Evolutionary conservation across 2,888 invertebrate genomes (phyloP).

Genomic region (Gastrophysa polygoni): DNA sequence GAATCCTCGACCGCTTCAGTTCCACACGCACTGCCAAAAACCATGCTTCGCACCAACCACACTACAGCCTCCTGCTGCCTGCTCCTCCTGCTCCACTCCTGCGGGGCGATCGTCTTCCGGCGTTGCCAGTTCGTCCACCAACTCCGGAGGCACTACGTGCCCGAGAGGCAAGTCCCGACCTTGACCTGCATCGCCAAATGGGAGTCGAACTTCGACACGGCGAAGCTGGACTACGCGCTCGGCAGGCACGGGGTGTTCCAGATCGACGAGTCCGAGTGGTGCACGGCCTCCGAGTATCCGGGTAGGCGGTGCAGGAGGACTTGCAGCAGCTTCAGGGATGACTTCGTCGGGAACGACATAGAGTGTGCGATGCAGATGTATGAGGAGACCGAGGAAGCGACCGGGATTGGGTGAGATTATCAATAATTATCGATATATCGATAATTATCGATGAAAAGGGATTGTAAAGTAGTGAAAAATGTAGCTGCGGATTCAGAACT

Average conservation of each 20-base stretch:
- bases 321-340: constrained; percentile 21
- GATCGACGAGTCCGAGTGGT: constrained; percentile 25
- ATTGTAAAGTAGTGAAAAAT: too few relatives aligned
- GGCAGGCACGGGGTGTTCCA: constrained; percentile 30
- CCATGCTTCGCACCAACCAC: too few relatives aligned
- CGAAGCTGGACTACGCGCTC: constrained; percentile 16
- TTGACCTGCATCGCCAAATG: constrained; percentile 26
- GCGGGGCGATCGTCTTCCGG: constrained; percentile 20
- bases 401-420: constrained; percentile 19
- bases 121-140: constrained; percentile 24
- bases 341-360: constrained; percentile 17
- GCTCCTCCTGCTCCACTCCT: neutral
- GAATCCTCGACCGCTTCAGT: too few relatives aligned
- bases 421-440: too few relatives aligned
- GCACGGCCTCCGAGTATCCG: constrained; percentile 12
- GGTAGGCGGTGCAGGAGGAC: constrained; percentile 15
- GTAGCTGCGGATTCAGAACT: too few relatives aligned
- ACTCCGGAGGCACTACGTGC: constrained; percentile 22
- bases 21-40: too few relatives aligned
- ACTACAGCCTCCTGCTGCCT: neutral
- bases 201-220: constrained; percentile 25
- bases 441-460: too few relatives aligned
- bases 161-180: constrained; percentile 27
- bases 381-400: constrained; percentile 10
- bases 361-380: constrained; percentile 19